Base-by-base conservation (phyloP, 1,140 invertebrate species). In the Orius laevigatus region DNA sequence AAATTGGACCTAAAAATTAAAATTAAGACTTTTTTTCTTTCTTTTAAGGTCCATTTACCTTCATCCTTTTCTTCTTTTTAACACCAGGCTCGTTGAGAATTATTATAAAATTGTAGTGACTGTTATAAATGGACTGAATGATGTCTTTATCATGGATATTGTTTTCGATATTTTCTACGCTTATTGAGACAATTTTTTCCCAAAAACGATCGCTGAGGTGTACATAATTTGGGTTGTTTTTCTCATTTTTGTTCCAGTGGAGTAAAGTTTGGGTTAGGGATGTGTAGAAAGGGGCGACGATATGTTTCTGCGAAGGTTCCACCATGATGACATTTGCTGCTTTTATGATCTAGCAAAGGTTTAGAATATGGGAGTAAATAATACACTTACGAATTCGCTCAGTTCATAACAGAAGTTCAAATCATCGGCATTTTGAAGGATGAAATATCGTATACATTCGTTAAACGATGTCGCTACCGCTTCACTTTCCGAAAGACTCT, bases 361-460 rank as follows among this genome's bases (percentile, higher is more conserved):
- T n/a, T n/a, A n/a, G n/a, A n/a, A n/a, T n/a, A n/a, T n/a, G n/a
- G n/a, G 36, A 38, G 36, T 16, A 3, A n/a, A 38, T 3, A 38
- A 38, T 16, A 16, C 5, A 14, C 12, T 14, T 42, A 42, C 18
- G 5, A 42, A 16, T 36, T 10, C 39, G 49, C 3, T 4, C 3
- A 25, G 11, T 48, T 41, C 9, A 60, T 32, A 34, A 60, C 57
- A 58, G 15, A 60, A 44, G 10, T 53, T 51, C 10, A 14, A 31
- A 11, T 59, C 53, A 15, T 55, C 51, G 5, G 48, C 18, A 40
- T 58, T 54, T 15, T 41, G 47, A 5, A 72, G 60, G 43, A 78
- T 60, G 16, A 72, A 59, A 58, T 75, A 84, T 18, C 72, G 71
- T 15, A 81, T 55, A 60, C 82, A 85, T 64, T 86, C 83, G 16